Evolutionary conservation across 2,888 invertebrate genomes (phyloP).

Genomic region (Cephus sareptanus): DNA sequence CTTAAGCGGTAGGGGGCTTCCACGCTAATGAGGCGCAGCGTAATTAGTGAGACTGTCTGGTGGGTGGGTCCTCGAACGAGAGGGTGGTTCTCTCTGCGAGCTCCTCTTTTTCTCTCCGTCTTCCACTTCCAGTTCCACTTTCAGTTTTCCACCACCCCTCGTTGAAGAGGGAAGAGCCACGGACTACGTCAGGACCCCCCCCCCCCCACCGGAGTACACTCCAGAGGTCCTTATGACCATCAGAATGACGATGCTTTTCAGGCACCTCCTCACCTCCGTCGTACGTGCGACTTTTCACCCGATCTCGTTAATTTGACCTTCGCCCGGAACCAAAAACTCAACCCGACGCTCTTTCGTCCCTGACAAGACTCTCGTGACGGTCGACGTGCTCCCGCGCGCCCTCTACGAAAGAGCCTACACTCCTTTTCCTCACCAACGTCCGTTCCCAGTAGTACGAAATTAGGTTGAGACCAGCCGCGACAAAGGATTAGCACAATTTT

Average conservation of each 20-base stretch:
- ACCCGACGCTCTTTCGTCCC: not conserved
- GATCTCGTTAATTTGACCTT: not conserved
- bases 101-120: constrained; percentile 30
- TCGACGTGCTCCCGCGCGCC: not conserved
- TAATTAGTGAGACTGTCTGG: constrained; percentile 66
- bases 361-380: not conserved
- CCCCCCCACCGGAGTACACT: not conserved
- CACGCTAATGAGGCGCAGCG: constrained; percentile 65
- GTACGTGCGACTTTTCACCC: not conserved
- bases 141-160: not conserved
- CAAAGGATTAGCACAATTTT: not conserved
- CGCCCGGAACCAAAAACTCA: not conserved
- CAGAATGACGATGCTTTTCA: not conserved
- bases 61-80: constrained; percentile 35
- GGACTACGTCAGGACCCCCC: not conserved
- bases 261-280: not conserved
- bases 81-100: constrained; percentile 41
- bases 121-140: constrained; percentile 12
- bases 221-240: not conserved
- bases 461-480: not conserved
- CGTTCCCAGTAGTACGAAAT: not conserved
- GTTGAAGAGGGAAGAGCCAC: not conserved
- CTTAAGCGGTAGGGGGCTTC: constrained; percentile 51
- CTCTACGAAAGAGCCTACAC: not conserved
- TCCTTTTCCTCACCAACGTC: too few relatives aligned